Base-by-base conservation (phyloP, 2,888 invertebrate genomes). In the Cynaeus angustus region DNA sequence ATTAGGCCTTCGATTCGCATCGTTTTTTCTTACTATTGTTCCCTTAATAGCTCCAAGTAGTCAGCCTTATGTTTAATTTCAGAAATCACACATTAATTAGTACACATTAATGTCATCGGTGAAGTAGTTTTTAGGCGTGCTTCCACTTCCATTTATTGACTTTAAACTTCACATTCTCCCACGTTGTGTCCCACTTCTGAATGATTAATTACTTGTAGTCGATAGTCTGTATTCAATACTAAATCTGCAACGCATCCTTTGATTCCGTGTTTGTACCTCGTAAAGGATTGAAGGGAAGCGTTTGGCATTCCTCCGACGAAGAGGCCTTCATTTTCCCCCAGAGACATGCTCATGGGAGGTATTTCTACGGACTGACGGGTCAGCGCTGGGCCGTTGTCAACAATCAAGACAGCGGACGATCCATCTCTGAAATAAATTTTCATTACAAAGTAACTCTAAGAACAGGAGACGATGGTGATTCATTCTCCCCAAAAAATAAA, bases 311-410 rank as follows among this genome's bases (percentile, higher is more conserved):
- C 85, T 14, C 97, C 97, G 79, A 97, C 91, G 86, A 93, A 97
- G 56, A 97, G 90, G 74, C 96, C 94, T 72, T 94, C 94, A 50
- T 96, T 87, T 3, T 65, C 58, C 7, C 43, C 43, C 14, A 37
- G 43, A 14, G 55, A 61, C 5, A 61, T 37, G 46, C 52, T 52
- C 12, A 94, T 94, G 76, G 92, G 91, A 72, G 95, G 89, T 80
- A 91, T 91, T 55, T 97, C 97, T 0, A 95, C 95, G 8, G 96
- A 93, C 76, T 92, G 91, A 53, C 92, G 91, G 0, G 94, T 92
- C 21, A 92, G 89, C 3, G 94, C 91, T 58, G 93, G 92, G 59
- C 94, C 90, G 48, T 94, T 94, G 85, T 98, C 97, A n/a, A 98
- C 94, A 78, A 94, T 92, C 59, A 98, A 85, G 21, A 93, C 92